These are phyloP conservation scores for Drosophila insularis DNA, from an alignment of 1,140 invertebrate species.

Conservation along the genomic window DNA sequence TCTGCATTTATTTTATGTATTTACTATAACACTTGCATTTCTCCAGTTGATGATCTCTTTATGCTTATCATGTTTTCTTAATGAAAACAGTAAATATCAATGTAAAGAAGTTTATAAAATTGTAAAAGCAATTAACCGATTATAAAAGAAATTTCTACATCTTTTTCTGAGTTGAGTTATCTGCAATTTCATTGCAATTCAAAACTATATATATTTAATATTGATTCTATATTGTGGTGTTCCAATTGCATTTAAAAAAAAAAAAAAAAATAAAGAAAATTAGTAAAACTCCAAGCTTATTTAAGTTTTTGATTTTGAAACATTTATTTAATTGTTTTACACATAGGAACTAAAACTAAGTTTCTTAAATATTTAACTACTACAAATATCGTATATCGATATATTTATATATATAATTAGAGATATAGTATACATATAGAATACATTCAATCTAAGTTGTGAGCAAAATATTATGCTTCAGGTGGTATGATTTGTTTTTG, in stretches of 20 bases:
- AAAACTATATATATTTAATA: background rate
- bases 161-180: background rate
- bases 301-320: slow-evolving; percentile 24
- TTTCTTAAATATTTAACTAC: slow-evolving; percentile 45
- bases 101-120: too few relatives aligned
- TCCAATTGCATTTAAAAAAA: slow-evolving; percentile 4
- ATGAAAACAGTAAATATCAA: too few relatives aligned
- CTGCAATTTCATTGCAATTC: background rate
- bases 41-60: background rate
- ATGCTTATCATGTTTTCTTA: too few relatives aligned
- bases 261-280: background rate
- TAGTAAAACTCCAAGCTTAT: too few relatives aligned
- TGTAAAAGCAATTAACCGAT: too few relatives aligned
- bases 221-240: background rate
- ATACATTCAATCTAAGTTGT: slow-evolving; percentile 20
- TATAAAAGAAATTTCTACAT: too few relatives aligned
- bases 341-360: slow-evolving; percentile 39
- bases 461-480: slow-evolving; percentile 46
- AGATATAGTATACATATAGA: slow-evolving; percentile 16
- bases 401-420: slow-evolving; percentile 21
- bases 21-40: slow-evolving; percentile 10
- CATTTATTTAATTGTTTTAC: slow-evolving; percentile 42
- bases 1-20: slow-evolving; percentile 19
- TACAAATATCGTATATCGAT: slow-evolving; percentile 40
- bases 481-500: slow-evolving; percentile 50